Evolutionary conservation across 1,140 invertebrate species (phyloP).

Genomic region (Reticulitermes speratus): DNA sequence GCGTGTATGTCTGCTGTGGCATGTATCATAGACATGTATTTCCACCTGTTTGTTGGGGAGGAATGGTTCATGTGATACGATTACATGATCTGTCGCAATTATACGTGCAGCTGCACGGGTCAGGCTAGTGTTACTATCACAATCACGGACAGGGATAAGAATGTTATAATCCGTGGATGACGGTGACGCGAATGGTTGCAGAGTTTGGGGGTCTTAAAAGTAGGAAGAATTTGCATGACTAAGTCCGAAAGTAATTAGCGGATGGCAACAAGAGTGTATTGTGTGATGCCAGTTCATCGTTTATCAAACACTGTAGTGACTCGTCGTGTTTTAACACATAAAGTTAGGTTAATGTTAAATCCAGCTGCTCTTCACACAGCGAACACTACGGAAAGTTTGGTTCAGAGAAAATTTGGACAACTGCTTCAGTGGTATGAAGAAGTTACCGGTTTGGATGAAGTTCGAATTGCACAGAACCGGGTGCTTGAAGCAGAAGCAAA

Average conservation of each 20-base stretch:
- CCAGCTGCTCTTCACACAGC: not conserved
- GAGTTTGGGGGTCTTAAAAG: too few relatives aligned
- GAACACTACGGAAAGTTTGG: not conserved
- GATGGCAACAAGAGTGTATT: not conserved
- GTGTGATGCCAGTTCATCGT: not conserved
- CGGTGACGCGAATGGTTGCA: too few relatives aligned
- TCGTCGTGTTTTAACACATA: not conserved
- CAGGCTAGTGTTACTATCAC: too few relatives aligned
- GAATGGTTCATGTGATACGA: too few relatives aligned
- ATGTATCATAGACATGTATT: too few relatives aligned
- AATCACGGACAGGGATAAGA: too few relatives aligned
- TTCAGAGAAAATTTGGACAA: slow-evolving; percentile 41
- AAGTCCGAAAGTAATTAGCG: not conserved
- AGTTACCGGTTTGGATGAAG: slow-evolving; percentile 50
- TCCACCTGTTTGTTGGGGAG: too few relatives aligned
- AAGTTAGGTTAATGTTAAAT: not conserved
- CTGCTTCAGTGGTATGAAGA: slow-evolving; percentile 50
- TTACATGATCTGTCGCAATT: too few relatives aligned
- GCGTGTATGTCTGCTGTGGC: too few relatives aligned
- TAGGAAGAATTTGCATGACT: too few relatives aligned
- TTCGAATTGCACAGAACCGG: slow-evolving; percentile 48
- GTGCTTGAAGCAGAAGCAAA: slow-evolving; percentile 52
- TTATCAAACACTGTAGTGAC: not conserved
- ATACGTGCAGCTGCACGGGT: too few relatives aligned
- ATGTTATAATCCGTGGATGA: too few relatives aligned